These are phyloP conservation scores for Cephus pulcher DNA, from an alignment of 2,888 invertebrate genomes.

Conservation along the genomic window DNA sequence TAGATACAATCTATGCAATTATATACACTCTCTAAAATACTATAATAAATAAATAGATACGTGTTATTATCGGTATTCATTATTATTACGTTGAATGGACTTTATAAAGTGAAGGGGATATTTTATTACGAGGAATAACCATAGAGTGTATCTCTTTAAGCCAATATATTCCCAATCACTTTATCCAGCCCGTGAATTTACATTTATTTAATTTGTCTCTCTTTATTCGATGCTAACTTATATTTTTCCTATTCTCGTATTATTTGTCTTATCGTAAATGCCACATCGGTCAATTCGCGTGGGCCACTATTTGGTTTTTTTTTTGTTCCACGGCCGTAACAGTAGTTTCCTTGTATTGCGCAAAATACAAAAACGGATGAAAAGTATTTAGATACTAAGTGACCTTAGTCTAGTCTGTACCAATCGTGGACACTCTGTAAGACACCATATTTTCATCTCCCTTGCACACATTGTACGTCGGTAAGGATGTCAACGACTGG, in stretches of 20 bases:
- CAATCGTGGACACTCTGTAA: too few species aligned
- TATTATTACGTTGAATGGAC: background rate
- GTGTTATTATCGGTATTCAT: conserved; percentile 18
- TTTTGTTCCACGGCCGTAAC: conserved; percentile 5
- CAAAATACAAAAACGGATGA: too few species aligned
- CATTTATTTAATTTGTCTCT: background rate
- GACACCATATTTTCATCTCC: too few species aligned
- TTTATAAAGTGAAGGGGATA: background rate
- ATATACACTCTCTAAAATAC: conserved; percentile 37
- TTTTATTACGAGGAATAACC: too few species aligned
- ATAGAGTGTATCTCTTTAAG: too few species aligned
- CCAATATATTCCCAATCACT: too few species aligned
- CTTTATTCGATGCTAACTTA: background rate
- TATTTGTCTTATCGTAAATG: conserved; percentile 20
- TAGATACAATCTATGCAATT: background rate
- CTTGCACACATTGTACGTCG: too few species aligned
- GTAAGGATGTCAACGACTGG: too few species aligned
- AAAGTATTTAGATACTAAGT: too few species aligned
- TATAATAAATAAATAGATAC: conserved; percentile 42
- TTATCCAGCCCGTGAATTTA: too few species aligned
- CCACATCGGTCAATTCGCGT: conserved; percentile 16
- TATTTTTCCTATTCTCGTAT: conserved; percentile 3
- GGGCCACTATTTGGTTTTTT: conserved; percentile 20
- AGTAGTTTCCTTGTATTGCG: too few species aligned
- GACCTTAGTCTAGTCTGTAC: too few species aligned